Conservation (phyloP, 2,797 vertebrate species). For the Strix occidentalis region DNA sequence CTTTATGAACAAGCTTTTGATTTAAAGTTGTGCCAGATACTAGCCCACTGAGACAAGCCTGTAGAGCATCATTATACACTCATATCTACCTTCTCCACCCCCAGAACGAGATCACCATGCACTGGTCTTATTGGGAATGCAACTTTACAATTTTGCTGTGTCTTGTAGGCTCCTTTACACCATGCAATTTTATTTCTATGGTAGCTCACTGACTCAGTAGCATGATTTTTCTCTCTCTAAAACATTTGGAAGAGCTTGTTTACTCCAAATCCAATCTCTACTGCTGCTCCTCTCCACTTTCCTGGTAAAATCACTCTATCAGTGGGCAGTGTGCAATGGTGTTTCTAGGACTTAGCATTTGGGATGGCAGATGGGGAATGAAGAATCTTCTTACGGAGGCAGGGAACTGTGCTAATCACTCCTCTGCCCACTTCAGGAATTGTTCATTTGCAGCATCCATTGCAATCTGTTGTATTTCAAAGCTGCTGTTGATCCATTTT, state of each 20-base stretch:
- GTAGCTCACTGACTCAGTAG: background rate
- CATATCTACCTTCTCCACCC: background rate
- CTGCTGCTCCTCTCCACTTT: background rate
- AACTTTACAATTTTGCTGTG: background rate
- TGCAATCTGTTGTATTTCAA: slow-evolving; percentile 49
- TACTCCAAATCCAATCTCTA: background rate
- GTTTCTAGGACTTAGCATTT: slow-evolving; percentile 54
- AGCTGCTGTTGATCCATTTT: slow-evolving; percentile 12
- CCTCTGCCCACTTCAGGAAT: slow-evolving; percentile 46
- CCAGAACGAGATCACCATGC: background rate
- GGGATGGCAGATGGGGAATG: slow-evolving; percentile 36
- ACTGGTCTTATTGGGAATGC: background rate
- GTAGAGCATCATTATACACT: background rate
- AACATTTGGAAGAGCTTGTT: slow-evolving; percentile 1
- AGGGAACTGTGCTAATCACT: slow-evolving; percentile 48
- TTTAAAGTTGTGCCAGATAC: background rate
- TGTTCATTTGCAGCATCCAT: slow-evolving; percentile 53
- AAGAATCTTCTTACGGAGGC: slow-evolving; percentile 34
- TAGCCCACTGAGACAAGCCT: background rate
- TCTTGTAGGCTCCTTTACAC: background rate
- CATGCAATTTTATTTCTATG: background rate
- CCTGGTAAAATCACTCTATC: slow-evolving; percentile 27
- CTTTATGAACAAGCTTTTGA: background rate
- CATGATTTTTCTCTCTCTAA: background rate
- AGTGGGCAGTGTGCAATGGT: slow-evolving; percentile 32